Base-by-base conservation (phyloP, 1,140 invertebrate species). In the Maniola jurtina region DNA sequence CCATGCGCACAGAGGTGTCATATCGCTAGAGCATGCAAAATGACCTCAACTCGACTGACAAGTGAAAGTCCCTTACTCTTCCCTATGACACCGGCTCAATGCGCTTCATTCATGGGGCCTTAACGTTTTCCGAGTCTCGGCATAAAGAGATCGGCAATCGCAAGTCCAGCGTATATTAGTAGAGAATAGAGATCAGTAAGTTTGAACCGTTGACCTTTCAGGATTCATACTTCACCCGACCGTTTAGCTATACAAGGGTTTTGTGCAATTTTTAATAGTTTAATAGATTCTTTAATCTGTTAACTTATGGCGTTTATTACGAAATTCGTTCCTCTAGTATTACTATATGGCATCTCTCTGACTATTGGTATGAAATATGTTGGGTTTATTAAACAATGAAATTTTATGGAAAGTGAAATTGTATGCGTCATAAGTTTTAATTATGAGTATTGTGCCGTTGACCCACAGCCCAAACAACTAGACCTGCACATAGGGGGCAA, bases 391-490 rank as follows among this genome's bases (percentile, higher is more conserved):
- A 52, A 52, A 52, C 48, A 52, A 52, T 52, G 48, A 52, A 52
- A 52, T 52, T 52, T 52, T 52, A 52, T 52, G 48, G 48, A 52
- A 52, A 52, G 48, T 15, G 48, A 52, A 52, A 52, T 16, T 15
- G 48, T 52, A 14, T 52, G 16, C 48, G 48, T 16, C 7, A 52
- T 52, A 52, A 16, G 7, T 52, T 52, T 52, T 52, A 52, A 52
- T 52, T 45, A 45, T 11, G 42, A 5, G 13, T 45, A 45, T 45
- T 52, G 15, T 52, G 15, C 48, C 48, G 10, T 2, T 52, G 16
- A 52, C 48, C 48, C 10, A 52, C 15, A 14, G 14, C 10, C 10
- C 0, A 13, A 48, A 15, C 11, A 48, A 15, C 5, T 48, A 10
- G 14, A 48, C 13, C 10, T 48, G 0, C 45, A 15, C 45, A 48